Base-by-base conservation (phyloP, 2,888 invertebrate genomes). In the Spialia ferax region DNA sequence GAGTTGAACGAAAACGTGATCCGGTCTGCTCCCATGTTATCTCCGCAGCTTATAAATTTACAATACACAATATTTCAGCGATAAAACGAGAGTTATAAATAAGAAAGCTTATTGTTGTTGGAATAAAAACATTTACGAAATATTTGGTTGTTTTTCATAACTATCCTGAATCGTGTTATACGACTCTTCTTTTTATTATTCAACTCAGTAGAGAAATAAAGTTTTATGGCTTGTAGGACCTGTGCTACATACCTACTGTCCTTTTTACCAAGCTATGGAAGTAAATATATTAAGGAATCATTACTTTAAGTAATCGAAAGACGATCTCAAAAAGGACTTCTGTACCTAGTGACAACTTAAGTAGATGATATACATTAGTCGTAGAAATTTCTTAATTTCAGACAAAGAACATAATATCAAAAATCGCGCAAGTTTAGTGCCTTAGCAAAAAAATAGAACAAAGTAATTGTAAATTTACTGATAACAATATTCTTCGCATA, bases 1-100 rank as follows among this genome's bases (percentile, higher is more conserved):
- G n/a, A n/a, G n/a, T n/a, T n/a, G n/a, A n/a, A n/a, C n/a, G 66
- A 66, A 66, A 66, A 66, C 66, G 66, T 66, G 66, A 66, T 66
- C 60, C 45, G 15, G 60, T 66, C 61, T 61, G 60, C 29, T 60
- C 38, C 20, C 54, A 60, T 65, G 65, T 65, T 65, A 65, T 65
- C 50, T 54, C 22, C n/a, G 23, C 38, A 42, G 42, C 38, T 18
- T 55, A 56, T 63, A 52, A 63, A 62, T 61, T 48, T 52, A 50
- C 26, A 54, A 54, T 54, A 8, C n/a, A 23, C n/a, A 23, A 54
- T 54, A 54, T 54, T 54, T 26, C n/a, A 26, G 29, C 54, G 15
- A 20, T 26, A 26, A 23, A 52, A 13, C 23, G 29, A 23, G 11
- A 10, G 22, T 23, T 22, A 22, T 15, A 45, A 20, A 20, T 22